Evolutionary conservation across 2,113 vertebrate genomes (phyloP), one percentile per base, ranked within the genome.

Genomic region (Nothobranchius furzeri): DNA sequence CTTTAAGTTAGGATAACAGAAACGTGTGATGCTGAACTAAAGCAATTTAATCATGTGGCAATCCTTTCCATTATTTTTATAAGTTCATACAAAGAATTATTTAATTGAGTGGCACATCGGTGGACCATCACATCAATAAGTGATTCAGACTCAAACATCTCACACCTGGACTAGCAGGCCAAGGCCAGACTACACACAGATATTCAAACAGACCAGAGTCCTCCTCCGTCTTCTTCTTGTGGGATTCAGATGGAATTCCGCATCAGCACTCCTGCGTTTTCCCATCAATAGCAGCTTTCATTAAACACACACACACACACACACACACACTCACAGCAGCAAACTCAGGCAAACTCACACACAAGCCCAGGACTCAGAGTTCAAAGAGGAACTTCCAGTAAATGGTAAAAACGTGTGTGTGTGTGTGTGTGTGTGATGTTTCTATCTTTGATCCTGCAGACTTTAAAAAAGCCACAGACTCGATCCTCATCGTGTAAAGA

Each of bases 201-300:
- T 7, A 10, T 35, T 60, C 7, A 17, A 66, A 57, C 45, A 76
- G 61, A 58, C 48, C 68, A 68, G 55, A 60, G 61, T 75, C 85
- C 72, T 83, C 66, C 68, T 68, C n/a, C 15, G 15, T 58, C 17
- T 37, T 65, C 64, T 84, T 82, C 87, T 89, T 88, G 77, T 85
- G 63, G 79, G 78, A 74, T 84, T 85, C 87, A 86, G 85, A 82
- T 12, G 5, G 11, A 68, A 71, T 59, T 73, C 64, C 48, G 64
- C 76, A 71, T 66, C 57, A 43, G 68, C 70, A 30, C 62, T 12
- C 20, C 35, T 48, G 17, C 35, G 55, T 74, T 56, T 72, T 65
- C 42, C 53, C 66, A 17, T 87, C 86, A 87, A 82, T 83, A 69
- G 85, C 72, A 64, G 81, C 82, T 78, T 89, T 88, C 80, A 88